phyloP scores from a whole-genome alignment of 2,113 vertebrate species.

The Ifrita kowaldi region DNA sequence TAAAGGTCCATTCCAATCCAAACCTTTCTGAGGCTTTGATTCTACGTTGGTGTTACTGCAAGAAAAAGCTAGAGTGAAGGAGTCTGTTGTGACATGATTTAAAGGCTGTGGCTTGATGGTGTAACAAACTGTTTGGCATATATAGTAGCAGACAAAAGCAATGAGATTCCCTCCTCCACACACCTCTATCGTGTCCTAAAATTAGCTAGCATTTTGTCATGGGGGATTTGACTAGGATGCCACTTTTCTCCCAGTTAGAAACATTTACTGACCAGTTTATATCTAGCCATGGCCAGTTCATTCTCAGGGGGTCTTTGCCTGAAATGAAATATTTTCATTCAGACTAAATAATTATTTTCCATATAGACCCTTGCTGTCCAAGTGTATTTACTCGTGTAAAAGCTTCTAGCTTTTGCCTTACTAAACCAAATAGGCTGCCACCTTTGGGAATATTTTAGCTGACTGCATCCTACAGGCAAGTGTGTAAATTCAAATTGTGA shows the following conservation, averaged over 20 bases:
- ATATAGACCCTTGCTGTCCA: neutral
- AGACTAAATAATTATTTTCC: neutral
- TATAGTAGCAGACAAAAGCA: neutral
- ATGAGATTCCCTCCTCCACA: neutral
- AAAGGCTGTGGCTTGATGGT: neutral
- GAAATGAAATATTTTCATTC: neutral
- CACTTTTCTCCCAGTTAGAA: neutral
- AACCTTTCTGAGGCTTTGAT: neutral
- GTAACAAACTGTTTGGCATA: neutral
- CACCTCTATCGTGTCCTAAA: neutral
- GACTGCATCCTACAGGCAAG: neutral
- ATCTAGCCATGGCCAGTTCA: neutral
- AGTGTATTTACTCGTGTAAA: neutral
- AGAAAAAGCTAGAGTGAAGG: neutral
- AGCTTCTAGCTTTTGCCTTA: neutral
- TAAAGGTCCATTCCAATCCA: neutral
- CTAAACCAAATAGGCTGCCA: neutral
- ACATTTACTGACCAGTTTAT: neutral
- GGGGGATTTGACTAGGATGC: neutral
- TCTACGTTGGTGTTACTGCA: neutral
- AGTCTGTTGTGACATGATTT: neutral
- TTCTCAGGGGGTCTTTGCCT: neutral
- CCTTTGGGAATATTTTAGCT: neutral
- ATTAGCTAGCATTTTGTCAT: neutral
- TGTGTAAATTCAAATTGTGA: neutral